Evolutionary conservation across 2,888 invertebrate species (phyloP), one percentile per base, ranked within the genome.

Genomic region (Microplitis manilae): DNA sequence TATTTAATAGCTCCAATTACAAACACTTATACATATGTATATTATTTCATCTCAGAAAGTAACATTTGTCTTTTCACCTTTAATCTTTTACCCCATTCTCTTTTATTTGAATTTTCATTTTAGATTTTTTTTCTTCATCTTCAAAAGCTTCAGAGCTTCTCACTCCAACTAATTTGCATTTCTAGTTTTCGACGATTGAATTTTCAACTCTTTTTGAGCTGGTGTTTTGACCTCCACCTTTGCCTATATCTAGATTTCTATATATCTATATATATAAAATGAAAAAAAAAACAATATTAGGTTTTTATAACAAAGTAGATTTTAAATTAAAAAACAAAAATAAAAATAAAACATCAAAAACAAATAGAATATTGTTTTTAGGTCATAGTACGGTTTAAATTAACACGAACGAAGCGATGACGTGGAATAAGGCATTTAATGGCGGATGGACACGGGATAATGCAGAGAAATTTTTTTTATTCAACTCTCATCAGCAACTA

Each of bases 381-480:
- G 50, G 50, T 39, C 69, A 30, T 30, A 30, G 13, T 9, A 39
- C 5, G 50, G 15, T 62, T 17, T 9, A 62, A 17, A 62, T 20
- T 62, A 17, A 64, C n/a, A 64, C n/a, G 40, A 60, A 13, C 38
- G 2, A 4, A 65, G 20, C 38, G 65, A 30, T 38, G 71, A 65
- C 71, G 71, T 50, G 71, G 70, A 39, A 61, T 62, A 40, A 38
- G 68, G 67, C 70, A 41, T 67, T 76, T 67, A 75, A 64, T 75
- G 67, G 73, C 73, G 59, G 67, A 73, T 73, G 73, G 17, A 50
- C 67, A 64, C 38, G 59, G 15, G 59, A 41, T 73, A 73, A 73
- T 73, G 67, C 73, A 59, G 67, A 67, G 50, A 20, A 67, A 73
- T 15, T 59, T 73, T 73, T 73, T 73, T 60, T 64, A 59, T 60